Evolutionary conservation across 2,888 invertebrate species (phyloP).

Genomic region (Drosophila fulvimacula): DNA sequence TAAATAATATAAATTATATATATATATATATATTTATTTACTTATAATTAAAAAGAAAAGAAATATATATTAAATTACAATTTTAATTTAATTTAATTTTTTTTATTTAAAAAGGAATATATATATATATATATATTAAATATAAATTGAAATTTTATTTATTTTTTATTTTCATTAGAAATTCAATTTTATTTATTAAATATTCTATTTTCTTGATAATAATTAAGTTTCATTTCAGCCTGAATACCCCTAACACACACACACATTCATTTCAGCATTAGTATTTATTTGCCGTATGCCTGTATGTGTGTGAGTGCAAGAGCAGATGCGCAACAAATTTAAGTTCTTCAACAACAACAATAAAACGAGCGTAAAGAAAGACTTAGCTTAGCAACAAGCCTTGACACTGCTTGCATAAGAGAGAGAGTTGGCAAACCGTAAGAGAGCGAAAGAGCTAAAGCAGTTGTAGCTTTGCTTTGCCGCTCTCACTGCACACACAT

Average conservation of each 20-base stretch:
- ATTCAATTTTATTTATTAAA: not conserved
- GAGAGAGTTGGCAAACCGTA: constrained; percentile 4
- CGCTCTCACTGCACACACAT: constrained; percentile 35
- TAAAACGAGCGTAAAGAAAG: not conserved
- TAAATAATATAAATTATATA: not conserved
- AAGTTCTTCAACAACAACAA: constrained; percentile 31
- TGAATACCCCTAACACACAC: constrained; percentile 3
- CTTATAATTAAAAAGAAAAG: not conserved
- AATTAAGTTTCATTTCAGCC: not conserved
- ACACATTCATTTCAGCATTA: not conserved
- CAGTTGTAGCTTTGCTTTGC: constrained; percentile 12
- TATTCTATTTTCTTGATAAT: not conserved
- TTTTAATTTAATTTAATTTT: too few relatives aligned
- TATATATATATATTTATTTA: not conserved
- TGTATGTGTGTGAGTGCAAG: constrained; percentile 27
- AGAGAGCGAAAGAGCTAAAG: constrained; percentile 16
- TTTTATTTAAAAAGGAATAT: too few relatives aligned
- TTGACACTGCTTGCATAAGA: too few relatives aligned
- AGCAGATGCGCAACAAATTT: constrained; percentile 61
- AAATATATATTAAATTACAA: too few relatives aligned
- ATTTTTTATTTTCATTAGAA: not conserved
- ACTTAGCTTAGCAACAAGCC: constrained; percentile 29
- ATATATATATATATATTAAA: too few relatives aligned
- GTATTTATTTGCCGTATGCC: constrained; percentile 9
- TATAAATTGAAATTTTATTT: too few relatives aligned